Evolutionary conservation across 2,113 vertebrate genomes (phyloP).

Genomic region (Paradoxurus hermaphroditus): DNA sequence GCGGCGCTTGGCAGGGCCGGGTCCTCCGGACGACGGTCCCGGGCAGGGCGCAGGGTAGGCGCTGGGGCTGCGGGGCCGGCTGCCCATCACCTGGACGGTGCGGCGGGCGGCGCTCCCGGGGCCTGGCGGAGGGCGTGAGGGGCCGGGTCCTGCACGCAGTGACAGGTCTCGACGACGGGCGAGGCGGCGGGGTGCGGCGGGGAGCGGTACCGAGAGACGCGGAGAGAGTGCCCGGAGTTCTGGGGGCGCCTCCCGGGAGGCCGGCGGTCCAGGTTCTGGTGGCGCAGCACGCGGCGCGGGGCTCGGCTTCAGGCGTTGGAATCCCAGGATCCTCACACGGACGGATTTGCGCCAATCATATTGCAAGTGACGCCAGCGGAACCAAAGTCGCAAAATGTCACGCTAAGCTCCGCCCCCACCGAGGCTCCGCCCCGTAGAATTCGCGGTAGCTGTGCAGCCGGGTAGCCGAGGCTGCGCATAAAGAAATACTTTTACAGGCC

Average conservation of each 20-base stretch:
- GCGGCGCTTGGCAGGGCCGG: not conserved
- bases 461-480: not conserved
- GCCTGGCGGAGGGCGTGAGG: not conserved
- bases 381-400: not conserved
- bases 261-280: no score
- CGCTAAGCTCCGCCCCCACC: not conserved
- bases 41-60: not conserved
- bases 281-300: fast-evolving
- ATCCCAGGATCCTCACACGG: fast-evolving
- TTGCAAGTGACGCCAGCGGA: not conserved
- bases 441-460: not conserved
- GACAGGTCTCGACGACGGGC: not conserved
- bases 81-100: not conserved
- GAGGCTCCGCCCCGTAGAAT: not conserved
- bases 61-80: not conserved
- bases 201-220: fast-evolving
- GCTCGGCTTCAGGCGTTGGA: not conserved
- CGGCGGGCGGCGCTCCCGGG: not conserved
- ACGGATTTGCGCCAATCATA: fast-evolving
- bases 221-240: not conserved
- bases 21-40: not conserved
- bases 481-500: not conserved
- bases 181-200: not conserved
- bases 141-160: not conserved
- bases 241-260: not conserved